Conservation (phyloP, 2,888 invertebrate species). For the Drosophila paucipuncta region DNA sequence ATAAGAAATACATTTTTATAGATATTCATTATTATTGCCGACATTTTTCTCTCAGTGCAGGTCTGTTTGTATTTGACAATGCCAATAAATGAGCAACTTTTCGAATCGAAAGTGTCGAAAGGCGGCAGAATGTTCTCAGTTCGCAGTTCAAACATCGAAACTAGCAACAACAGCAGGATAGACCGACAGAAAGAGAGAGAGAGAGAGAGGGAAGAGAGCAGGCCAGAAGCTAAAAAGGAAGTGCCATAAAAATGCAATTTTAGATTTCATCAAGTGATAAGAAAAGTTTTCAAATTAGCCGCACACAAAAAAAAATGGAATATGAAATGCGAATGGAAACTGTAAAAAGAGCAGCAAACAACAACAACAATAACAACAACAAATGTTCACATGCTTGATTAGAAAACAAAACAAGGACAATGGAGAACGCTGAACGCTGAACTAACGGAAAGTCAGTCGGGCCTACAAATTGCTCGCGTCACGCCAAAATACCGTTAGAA, state of each 20-base stretch:
- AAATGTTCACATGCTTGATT: slow-evolving; percentile 65
- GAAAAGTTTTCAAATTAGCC: slow-evolving; percentile 81
- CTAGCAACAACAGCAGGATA: slow-evolving; percentile 11
- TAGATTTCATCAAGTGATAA: slow-evolving; percentile 82
- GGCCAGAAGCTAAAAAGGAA: slow-evolving; percentile 59
- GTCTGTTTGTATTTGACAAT: slow-evolving; percentile 19
- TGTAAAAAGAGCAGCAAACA: slow-evolving; percentile 73
- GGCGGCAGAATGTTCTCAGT: slow-evolving; percentile 50
- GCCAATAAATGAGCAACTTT: slow-evolving; percentile 71
- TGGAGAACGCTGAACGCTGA: slow-evolving; percentile 16
- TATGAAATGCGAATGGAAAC: slow-evolving; percentile 74
- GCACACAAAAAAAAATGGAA: slow-evolving; percentile 67
- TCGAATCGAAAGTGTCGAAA: slow-evolving; percentile 73
- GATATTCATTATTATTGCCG: not conserved
- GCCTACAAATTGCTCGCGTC: slow-evolving; percentile 74
- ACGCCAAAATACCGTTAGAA: slow-evolving; percentile 80
- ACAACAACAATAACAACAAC: slow-evolving; percentile 37
- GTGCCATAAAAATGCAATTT: slow-evolving; percentile 82
- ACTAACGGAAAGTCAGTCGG: slow-evolving; percentile 52
- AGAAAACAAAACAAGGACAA: slow-evolving; percentile 61
- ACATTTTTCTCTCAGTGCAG: not conserved
- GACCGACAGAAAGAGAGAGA: not conserved
- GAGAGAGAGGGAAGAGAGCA: slow-evolving; percentile 13
- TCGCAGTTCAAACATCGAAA: slow-evolving; percentile 26
- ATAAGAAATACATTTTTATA: fast-evolving